phyloP scores from a whole-genome alignment of 2,113 vertebrate genomes.

The Phrynocephalus versicolor region DNA sequence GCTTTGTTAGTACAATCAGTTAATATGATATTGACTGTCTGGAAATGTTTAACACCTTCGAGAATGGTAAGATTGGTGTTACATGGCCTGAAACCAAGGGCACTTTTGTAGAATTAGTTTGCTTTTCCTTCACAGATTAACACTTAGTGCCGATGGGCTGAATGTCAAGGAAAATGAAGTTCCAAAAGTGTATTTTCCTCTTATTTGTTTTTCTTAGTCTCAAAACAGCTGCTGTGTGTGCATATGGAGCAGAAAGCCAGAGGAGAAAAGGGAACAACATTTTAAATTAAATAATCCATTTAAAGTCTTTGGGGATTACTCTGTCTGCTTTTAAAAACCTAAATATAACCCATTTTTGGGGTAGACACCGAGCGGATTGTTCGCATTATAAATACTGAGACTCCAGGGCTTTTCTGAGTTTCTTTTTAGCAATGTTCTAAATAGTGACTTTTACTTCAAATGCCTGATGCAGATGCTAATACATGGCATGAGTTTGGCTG shows the following conservation, averaged over 20 bases:
- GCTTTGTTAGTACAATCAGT: not conserved
- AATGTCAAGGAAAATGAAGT: constrained; percentile 57
- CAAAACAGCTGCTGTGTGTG: constrained; percentile 45
- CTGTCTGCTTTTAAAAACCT: constrained; percentile 41
- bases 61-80: constrained; percentile 49
- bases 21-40: constrained; percentile 30
- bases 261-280: constrained; percentile 59
- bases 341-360: constrained; percentile 48
- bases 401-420: constrained; percentile 11
- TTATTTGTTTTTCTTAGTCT: constrained; percentile 62
- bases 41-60: constrained; percentile 40
- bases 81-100: constrained; percentile 45
- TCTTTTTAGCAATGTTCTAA: constrained; percentile 6
- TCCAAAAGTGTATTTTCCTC: constrained; percentile 56
- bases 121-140: constrained; percentile 69
- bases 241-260: constrained; percentile 55
- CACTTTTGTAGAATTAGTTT: constrained; percentile 63
- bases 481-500: not conserved
- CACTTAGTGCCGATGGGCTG: constrained; percentile 67
- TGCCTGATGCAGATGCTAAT: not conserved
- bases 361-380: constrained; percentile 20
- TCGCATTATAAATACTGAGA: constrained; percentile 26
- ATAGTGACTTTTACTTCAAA: not conserved
- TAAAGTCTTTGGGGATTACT: constrained; percentile 45
- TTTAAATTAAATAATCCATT: constrained; percentile 54